Conservation (phyloP, 2,888 invertebrate genomes). For the Malthinus flaveolus region DNA sequence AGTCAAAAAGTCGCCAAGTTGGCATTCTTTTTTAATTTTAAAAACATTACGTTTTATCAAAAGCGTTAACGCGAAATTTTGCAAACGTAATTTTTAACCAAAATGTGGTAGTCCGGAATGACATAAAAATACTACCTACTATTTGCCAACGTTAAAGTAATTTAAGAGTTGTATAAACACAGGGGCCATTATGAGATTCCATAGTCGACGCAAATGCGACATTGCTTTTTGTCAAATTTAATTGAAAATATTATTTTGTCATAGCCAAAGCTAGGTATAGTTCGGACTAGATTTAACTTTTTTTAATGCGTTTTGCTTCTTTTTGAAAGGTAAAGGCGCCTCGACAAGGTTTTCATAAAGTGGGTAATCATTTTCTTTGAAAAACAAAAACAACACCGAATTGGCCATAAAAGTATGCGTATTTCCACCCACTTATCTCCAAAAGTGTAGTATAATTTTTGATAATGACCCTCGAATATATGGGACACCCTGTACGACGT, state of each 20-base stretch:
- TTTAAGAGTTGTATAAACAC: slow-evolving; percentile 21
- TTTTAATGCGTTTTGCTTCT: too few species aligned
- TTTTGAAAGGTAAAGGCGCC: too few species aligned
- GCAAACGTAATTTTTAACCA: neutral
- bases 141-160: slow-evolving; percentile 19
- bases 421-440: too few species aligned
- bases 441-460: too few species aligned
- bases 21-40: neutral
- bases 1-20: neutral
- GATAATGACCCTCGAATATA: too few species aligned
- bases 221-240: slow-evolving; percentile 14
- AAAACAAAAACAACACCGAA: too few species aligned
- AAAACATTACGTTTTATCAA: neutral
- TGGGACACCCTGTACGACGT: too few species aligned
- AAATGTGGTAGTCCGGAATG: slow-evolving; percentile 2
- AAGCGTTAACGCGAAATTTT: neutral
- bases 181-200: slow-evolving; percentile 11
- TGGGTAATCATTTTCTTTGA: too few species aligned
- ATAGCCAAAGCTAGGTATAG: neutral
- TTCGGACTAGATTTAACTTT: too few species aligned
- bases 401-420: too few species aligned
- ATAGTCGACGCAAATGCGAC: slow-evolving; percentile 3
- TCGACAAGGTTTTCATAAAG: too few species aligned
- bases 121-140: slow-evolving; percentile 9
- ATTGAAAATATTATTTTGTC: slow-evolving; percentile 14